Base-by-base conservation (phyloP, 2,888 invertebrate species). In the Heliconius aoede region DNA sequence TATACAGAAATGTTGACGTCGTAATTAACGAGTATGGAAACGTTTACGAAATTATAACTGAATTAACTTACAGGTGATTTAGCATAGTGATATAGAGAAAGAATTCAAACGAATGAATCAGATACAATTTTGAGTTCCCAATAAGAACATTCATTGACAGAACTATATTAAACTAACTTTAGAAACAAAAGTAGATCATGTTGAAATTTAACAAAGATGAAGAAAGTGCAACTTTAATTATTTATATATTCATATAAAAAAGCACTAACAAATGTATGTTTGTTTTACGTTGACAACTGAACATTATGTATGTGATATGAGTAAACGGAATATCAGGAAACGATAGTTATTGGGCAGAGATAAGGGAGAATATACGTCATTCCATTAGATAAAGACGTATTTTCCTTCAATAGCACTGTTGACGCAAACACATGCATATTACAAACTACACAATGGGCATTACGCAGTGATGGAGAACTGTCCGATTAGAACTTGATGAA, bases 301-400 rank as follows among this genome's bases (percentile, higher is more conserved):
- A 46, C 13, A 24, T 51, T 24, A 40, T 64, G 26, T 7, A 76
- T 64, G n/a, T 55, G 55, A 72, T 26, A 65, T 73, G 75, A 72
- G 67, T 74, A 74, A 73, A 61, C 55, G 73, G 65, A 61, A 77
- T 68, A 60, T 68, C 76, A 76, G 73, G 78, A 79, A 76, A 74
- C 68, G 62, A 65, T 40, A 68, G 46, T 72, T 21, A 30, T 72
- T 46, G 60, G 40, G 64, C 40, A 73, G 36, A 76, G 64, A 76
- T 74, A 74, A 32, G 62, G 32, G 68, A 30, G 60, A 40, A 51
- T 71, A 46, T 71, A 76, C 76, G 74, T 74, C 68, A 74, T 74
- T 55, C 13, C n/a, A 32, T 32, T 51, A 69, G 69, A 69, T 69
- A 68, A 51, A 51, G 64, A 4, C 68, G n/a, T 51, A 68, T 28